Evolutionary conservation across 2,113 vertebrate genomes (phyloP), one percentile per base, ranked within the genome.

Genomic region (Tragulus kanchil): DNA sequence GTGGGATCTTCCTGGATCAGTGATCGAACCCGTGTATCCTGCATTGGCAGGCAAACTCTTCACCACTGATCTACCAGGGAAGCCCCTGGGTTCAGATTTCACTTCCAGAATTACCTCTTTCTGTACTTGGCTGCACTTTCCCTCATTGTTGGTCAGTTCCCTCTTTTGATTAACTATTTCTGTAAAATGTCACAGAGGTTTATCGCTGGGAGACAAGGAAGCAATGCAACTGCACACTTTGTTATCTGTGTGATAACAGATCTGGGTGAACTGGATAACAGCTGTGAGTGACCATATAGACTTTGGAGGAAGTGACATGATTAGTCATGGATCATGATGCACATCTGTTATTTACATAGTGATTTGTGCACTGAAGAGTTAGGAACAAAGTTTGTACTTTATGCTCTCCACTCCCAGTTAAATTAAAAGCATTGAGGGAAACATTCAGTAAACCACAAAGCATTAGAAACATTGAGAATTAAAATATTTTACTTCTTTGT

Each of bases 281-380:
- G 65, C 71, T 52, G 36, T 0, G 0, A 54, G n/a, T 64, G 92
- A 83, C 56, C 13, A 4, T 5, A 28, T 31, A 17, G 48, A 69
- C 58, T 73, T 36, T 28, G 64, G 67, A 87, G 78, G 77, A 93
- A 89, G 56, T 86, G 73, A 79, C 3, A 2, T 52, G 65, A 77
- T 69, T 56, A 62, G 45, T 81, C 82, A 65, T 9, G 36, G 94
- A 50, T 31, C 11, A 0, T 26, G 67, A 50, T 36, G 31, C 1
- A 8, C 50, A 82, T 58, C 90, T 93, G 42, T 52, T 75, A 67
- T 82, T 95, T 94, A 87, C 64, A 23, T 52, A 85, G 71, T 65
- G 69, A 64, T 93, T 52, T 89, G 48, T 73, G 28, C 23, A 8
- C 48, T 65, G 36, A 95, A 88, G 48, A 50, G 69, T 71, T 71